phyloP scores from a whole-genome alignment of 2,797 vertebrate genomes.

The Coccyzus lansbergi region DNA sequence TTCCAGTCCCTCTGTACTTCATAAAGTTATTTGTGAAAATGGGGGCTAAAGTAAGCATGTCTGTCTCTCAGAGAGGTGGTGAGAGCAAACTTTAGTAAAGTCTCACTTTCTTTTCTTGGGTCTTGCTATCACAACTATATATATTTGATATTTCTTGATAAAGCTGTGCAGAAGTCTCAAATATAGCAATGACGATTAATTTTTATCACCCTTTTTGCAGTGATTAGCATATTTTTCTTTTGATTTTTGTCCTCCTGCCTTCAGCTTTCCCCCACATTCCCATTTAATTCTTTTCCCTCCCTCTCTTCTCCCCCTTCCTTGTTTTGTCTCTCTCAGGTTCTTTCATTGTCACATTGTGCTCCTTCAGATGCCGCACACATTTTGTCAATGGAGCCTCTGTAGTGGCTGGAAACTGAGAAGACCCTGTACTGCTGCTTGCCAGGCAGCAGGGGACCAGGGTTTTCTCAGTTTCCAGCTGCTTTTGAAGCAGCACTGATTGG shows the following conservation, averaged over 20 bases:
- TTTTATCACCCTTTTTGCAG: not conserved
- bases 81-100: not conserved
- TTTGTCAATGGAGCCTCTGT: conserved; percentile 70
- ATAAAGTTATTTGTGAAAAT: not conserved
- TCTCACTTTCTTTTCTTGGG: not conserved
- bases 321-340: conserved; percentile 52
- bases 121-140: not conserved
- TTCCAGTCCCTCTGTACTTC: not conserved
- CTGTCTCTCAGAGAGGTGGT: not conserved
- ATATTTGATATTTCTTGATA: not conserved
- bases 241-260: not conserved
- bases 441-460: conserved; percentile 58
- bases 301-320: not conserved
- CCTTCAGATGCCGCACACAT: conserved; percentile 17
- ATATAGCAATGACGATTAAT: not conserved
- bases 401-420: conserved; percentile 63
- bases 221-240: conserved; percentile 21
- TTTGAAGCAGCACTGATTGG: conserved; percentile 59
- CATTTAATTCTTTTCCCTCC: not conserved
- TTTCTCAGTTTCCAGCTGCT: conserved; percentile 72
- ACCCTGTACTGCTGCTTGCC: conserved; percentile 50
- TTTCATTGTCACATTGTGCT: conserved; percentile 65
- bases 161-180: not conserved
- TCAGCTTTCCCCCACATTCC: not conserved
- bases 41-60: not conserved